A percentile compares a stretch with the other conserved stretches of the same genome.
Conservation (phyloP, 2,113 vertebrate species). For the Xiphorhynchus elegans region DNA sequence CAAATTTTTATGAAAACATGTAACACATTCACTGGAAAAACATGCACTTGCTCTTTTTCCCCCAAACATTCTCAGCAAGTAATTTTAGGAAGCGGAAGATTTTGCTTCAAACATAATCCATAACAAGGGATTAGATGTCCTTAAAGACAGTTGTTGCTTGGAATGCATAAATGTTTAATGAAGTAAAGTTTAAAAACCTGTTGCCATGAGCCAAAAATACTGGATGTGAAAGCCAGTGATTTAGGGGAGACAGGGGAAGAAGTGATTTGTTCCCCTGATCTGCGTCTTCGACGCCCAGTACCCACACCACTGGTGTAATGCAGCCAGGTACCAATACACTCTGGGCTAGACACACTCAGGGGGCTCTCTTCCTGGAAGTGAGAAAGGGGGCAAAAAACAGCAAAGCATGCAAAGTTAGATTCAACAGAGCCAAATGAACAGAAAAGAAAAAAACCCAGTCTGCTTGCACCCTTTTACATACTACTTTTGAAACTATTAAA, state of each 20-base stretch:
- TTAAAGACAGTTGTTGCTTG: constrained; percentile 84
- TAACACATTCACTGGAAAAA: constrained; percentile 62
- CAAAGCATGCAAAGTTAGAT: constrained; percentile 92
- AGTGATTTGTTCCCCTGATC: constrained; percentile 97
- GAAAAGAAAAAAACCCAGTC: constrained; percentile 75
- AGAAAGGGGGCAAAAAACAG: constrained; percentile 87
- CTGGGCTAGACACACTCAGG: constrained; percentile 97
- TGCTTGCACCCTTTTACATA: constrained; percentile 62
- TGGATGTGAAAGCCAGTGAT: constrained; percentile 98
- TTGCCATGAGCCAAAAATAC: constrained; percentile 98
- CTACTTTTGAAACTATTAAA: constrained; percentile 60
- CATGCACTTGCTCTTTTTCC: constrained; percentile 62
- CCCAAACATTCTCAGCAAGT: constrained; percentile 53
- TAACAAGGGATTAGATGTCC: constrained; percentile 88
- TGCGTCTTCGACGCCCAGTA: constrained; percentile 96
- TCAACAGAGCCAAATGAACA: constrained; percentile 84
- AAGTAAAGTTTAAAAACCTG: constrained; percentile 97
- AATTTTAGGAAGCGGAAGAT: constrained; percentile 66
- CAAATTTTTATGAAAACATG: constrained; percentile 53
- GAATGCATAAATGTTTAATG: constrained; percentile 87
- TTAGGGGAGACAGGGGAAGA: constrained; percentile 97
- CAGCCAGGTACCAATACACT: constrained; percentile 95
- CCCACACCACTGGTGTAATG: constrained; percentile 95
- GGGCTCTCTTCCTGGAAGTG: constrained; percentile 95
- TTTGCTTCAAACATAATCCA: constrained; percentile 71